Evolutionary conservation across 2,113 vertebrate species (phyloP), one percentile per base, ranked within the genome.

Genomic region (Hippocampus zosterae): DNA sequence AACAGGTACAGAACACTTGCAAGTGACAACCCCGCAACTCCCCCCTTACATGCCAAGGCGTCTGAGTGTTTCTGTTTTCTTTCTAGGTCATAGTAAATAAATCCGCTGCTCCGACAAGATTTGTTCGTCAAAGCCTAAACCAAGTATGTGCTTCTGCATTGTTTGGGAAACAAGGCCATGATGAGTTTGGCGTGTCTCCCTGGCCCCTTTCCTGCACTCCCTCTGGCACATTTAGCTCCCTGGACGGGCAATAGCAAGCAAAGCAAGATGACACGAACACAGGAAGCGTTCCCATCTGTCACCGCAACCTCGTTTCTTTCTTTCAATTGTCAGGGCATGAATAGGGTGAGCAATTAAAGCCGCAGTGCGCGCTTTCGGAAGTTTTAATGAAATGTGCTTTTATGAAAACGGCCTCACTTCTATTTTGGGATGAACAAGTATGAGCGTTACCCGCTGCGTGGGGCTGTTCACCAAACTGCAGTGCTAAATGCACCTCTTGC

Each of bases 171-270:
- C 3, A 9, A 71, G 79, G 79, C 72, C 56, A 64, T 70, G 55
- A 55, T 2, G 42, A 65, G 72, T 62, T 79, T 88, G 86, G 87
- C 84, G 19, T 55, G 72, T 64, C 74, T 88, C 82, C 86, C 79
- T 79, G 79, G 72, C 77, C 80, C 21, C 78, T 69, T 86, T 68
- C 44, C 67, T 73, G 73, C 81, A 67, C 83, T 87, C 80, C 82
- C 86, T 82, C 67, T 76, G 85, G 85, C 88, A 82, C 91, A 92
- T 89, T 88, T 87, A 86, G 84, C 85, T 88, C 88, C 88, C 78
- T 72, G 81, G 84, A 87, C 79, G 78, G 81, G 77, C 87, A 68
- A 71, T 72, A 74, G 84, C 81, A 80, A 78, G 82, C 70, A 67
- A 81, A 84, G 78, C 78, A 72, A 75, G 77, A 76, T 72, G 82